Evolutionary conservation across 2,797 vertebrate genomes (phyloP).

Genomic region (Nasua narica): DNA sequence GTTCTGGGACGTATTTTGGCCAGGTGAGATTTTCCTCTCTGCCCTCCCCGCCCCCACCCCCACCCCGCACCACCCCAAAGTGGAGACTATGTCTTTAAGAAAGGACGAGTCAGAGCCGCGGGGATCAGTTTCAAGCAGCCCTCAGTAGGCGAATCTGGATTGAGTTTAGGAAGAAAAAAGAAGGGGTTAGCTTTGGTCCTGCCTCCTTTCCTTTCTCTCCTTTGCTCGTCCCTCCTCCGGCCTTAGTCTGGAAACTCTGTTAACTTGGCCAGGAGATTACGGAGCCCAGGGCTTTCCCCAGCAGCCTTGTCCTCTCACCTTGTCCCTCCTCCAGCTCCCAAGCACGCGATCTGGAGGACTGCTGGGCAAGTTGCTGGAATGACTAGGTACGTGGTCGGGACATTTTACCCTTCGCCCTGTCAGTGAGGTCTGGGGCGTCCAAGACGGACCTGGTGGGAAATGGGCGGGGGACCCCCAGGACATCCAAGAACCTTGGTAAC

Average conservation of each 20-base stretch:
- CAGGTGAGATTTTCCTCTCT: background rate
- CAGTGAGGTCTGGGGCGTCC: background rate
- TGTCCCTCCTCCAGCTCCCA: background rate
- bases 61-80: background rate
- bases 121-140: slow-evolving; percentile 67
- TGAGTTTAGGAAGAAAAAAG: slow-evolving; percentile 74
- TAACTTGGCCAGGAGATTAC: slow-evolving; percentile 52
- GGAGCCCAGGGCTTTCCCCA: background rate
- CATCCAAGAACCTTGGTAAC: slow-evolving; percentile 10
- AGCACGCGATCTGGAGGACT: slow-evolving; percentile 38
- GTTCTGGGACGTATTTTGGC: background rate
- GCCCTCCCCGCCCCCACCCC: background rate
- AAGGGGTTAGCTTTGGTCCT: slow-evolving; percentile 70
- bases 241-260: slow-evolving; percentile 55
- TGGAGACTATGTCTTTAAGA: slow-evolving; percentile 76
- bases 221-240: slow-evolving; percentile 45
- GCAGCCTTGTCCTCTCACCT: slow-evolving; percentile 31
- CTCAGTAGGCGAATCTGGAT: slow-evolving; percentile 76
- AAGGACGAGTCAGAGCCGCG: slow-evolving; percentile 49
- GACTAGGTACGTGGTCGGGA: slow-evolving; percentile 65
- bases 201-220: slow-evolving; percentile 67
- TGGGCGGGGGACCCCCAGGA: background rate
- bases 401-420: slow-evolving; percentile 36
- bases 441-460: background rate
- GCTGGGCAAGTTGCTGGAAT: slow-evolving; percentile 55